Evolutionary conservation across 2,888 invertebrate genomes (phyloP), one percentile per base, ranked within the genome.

Genomic region (Trichopria drosophilae): DNA sequence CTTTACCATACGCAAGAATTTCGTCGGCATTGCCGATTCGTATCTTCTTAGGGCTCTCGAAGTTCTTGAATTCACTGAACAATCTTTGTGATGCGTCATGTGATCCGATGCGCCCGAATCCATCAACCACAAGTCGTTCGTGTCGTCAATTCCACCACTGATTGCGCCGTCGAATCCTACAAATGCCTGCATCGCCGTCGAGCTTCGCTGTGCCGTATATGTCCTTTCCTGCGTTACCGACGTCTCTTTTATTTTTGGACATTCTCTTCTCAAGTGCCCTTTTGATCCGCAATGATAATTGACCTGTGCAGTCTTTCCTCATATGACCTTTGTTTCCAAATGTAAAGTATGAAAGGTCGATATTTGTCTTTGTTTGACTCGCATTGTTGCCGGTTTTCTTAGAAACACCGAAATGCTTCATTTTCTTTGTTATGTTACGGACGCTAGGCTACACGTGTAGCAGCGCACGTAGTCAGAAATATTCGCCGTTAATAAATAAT

Each of bases 291-390:
- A n/a, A n/a, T n/a, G n/a, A n/a, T n/a, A n/a, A n/a, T 19, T 42
- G 42, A 9, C 52, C 47, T 6, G 39, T 43, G 47, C 59, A 59
- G 29, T 55, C 42, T 51, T 39, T 50, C 18, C 51, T 20, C 10
- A 46, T 22, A 47, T 58, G 57, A 28, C 29, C 44, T 23, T 24
- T 26, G 13, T 26, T 46, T 3, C 55, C 51, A 46, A 53, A 59
- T 9, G 44, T 55, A 32, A n/a, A 16, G 55, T 15, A 32, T 6
- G 12, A 6, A 12, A 32, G 6, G 12, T 6, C 13, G 10, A 6
- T 32, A 6, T 32, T n/a, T 32, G 6, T 32, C 32, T 32, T 6
- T 12, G 12, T 15, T 12, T 32, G 6, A 32, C 13, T 12, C 12
- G 6, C 7, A 12, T n/a, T 32, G 12, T 32, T 32, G 12, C 6